These are phyloP conservation scores for Cichladusa arquata DNA, from an alignment of 2,113 vertebrate species.

Conservation along the genomic window DNA sequence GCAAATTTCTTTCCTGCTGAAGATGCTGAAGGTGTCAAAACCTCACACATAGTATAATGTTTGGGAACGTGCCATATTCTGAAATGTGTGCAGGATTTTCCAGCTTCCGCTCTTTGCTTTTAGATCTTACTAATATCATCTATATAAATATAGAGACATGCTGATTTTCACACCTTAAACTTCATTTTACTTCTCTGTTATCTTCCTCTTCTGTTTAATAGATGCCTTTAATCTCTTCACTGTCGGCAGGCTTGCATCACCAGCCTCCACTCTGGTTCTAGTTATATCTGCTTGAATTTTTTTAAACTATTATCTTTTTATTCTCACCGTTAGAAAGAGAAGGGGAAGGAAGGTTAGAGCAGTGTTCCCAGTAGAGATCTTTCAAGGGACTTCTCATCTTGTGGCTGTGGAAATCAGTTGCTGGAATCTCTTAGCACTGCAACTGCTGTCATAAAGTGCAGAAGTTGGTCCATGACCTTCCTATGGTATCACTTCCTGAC, in stretches of 20 bases:
- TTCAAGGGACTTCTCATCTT: not conserved
- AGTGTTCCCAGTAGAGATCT: not conserved
- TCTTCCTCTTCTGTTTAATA: not conserved
- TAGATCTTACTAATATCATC: not conserved
- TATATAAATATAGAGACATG: not conserved
- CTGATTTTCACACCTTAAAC: not conserved
- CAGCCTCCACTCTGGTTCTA: not conserved
- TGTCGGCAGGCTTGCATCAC: not conserved
- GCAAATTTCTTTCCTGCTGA: not conserved
- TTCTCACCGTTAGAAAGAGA: not conserved
- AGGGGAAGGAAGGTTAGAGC: not conserved
- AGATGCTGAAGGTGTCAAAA: not conserved
- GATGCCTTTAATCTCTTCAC: not conserved
- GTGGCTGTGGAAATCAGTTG: not conserved
- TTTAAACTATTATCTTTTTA: not conserved
- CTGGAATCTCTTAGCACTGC: not conserved
- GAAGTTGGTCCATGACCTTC: not conserved
- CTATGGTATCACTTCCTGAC: not conserved
- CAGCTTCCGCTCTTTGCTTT: not conserved
- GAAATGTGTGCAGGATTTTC: constrained; percentile 11
- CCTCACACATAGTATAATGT: not conserved
- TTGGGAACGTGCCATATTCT: not conserved
- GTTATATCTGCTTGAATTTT: not conserved
- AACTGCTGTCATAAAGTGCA: not conserved
- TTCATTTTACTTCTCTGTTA: constrained; percentile 22